Evolutionary conservation across 2,797 vertebrate species (phyloP).

Genomic region (Decapterus maruadsi): DNA sequence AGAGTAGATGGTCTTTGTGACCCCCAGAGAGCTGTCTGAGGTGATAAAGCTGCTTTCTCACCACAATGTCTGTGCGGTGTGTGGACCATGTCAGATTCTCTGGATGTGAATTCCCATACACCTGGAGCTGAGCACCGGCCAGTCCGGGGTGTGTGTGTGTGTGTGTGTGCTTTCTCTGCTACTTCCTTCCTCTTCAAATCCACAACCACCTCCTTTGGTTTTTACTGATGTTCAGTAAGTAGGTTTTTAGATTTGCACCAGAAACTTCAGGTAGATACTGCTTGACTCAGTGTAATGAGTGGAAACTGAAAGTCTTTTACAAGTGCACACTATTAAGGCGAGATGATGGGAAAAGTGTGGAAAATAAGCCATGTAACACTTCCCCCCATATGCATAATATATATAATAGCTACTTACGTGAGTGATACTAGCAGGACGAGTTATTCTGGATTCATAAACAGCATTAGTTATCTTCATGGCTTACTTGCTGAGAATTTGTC

Average conservation of each 20-base stretch:
- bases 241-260: slow-evolving; percentile 1
- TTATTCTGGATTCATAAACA: slow-evolving; percentile 1
- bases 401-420: neutral
- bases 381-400: neutral
- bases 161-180: neutral
- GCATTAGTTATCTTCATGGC: slow-evolving; percentile 4
- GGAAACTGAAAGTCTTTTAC: neutral
- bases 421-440: neutral
- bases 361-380: neutral
- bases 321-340: neutral
- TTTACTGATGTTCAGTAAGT: neutral
- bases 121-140: neutral
- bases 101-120: neutral
- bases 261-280: slow-evolving; percentile 10
- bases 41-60: neutral
- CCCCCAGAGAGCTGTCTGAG: slow-evolving; percentile 1
- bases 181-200: neutral
- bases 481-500: slow-evolving; percentile 51
- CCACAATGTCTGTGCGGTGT: neutral
- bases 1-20: slow-evolving; percentile 1
- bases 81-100: neutral
- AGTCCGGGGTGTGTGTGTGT: too few species aligned
- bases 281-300: neutral
- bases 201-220: neutral
- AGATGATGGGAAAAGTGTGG: neutral